Evolutionary conservation across 1,140 invertebrate genomes (phyloP).

Genomic region (Zaprionus vittiger): DNA sequence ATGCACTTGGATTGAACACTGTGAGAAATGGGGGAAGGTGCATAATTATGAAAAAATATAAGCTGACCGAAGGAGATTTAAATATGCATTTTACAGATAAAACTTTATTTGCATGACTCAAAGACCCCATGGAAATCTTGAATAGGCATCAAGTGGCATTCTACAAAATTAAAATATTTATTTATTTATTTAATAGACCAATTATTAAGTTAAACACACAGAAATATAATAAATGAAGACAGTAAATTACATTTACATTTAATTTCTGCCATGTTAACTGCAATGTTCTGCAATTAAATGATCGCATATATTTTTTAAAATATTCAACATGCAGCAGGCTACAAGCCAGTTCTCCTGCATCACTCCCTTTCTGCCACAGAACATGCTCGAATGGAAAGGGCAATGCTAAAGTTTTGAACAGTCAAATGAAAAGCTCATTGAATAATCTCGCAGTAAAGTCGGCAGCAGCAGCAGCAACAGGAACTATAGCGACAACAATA

Average conservation of each 20-base stretch:
- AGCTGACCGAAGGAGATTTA: too few species aligned
- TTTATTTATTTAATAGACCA: too few species aligned
- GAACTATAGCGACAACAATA: constrained; percentile 46
- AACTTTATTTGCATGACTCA: too few species aligned
- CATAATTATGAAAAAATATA: not conserved
- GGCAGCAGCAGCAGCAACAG: constrained; percentile 22
- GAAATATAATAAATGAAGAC: too few species aligned
- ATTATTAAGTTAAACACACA: too few species aligned
- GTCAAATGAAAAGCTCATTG: constrained; percentile 69
- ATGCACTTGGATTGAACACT: constrained; percentile 26
- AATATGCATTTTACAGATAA: too few species aligned
- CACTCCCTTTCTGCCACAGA: too few species aligned
- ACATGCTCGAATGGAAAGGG: constrained; percentile 10
- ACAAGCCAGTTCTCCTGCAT: not conserved
- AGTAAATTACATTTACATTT: not conserved
- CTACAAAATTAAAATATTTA: too few species aligned
- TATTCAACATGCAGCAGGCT: not conserved
- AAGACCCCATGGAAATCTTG: too few species aligned
- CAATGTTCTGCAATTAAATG: not conserved
- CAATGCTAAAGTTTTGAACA: constrained; percentile 60
- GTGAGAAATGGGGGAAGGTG: not conserved
- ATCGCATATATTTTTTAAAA: not conserved
- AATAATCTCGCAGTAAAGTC: constrained; percentile 55
- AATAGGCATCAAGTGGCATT: too few species aligned
- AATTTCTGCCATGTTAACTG: not conserved